A percentile compares a stretch with the other conserved stretches of the same genome.
These are phyloP conservation scores for Andrena minutula DNA, from an alignment of 2,888 invertebrate genomes.

Conservation along the genomic window DNA sequence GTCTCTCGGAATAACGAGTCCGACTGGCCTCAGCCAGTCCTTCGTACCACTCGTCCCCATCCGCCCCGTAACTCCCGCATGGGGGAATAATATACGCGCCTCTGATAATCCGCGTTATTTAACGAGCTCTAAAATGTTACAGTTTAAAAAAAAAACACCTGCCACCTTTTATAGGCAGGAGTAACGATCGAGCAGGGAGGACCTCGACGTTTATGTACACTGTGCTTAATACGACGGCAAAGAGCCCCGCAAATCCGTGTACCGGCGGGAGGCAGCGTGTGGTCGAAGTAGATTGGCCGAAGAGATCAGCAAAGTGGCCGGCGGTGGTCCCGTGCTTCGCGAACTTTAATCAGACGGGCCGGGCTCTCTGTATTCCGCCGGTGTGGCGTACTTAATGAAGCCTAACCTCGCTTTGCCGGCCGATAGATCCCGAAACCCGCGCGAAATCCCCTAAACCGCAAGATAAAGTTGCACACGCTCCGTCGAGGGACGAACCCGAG, in stretches of 20 bases:
- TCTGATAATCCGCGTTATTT: constrained; percentile 31
- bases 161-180: neutral
- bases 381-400: constrained; percentile 70
- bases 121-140: constrained; percentile 10
- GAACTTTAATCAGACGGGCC: constrained; percentile 75
- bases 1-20: constrained; percentile 39
- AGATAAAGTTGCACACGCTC: constrained; percentile 57
- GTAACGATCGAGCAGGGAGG: constrained; percentile 6
- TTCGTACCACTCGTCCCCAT: neutral
- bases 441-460: constrained; percentile 62
- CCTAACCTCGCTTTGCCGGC: constrained; percentile 45
- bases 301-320: constrained; percentile 67
- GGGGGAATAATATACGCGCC: constrained; percentile 5
- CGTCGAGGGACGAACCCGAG: constrained; percentile 17
- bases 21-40: constrained; percentile 30
- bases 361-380: constrained; percentile 58
- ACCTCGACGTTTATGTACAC: constrained; percentile 23
- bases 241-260: constrained; percentile 46
- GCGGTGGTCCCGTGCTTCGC: constrained; percentile 65
- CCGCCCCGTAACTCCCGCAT: constrained; percentile 2
- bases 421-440: constrained; percentile 63
- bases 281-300: constrained; percentile 63
- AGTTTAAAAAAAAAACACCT: constrained; percentile 22
- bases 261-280: constrained; percentile 37
- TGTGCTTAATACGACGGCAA: constrained; percentile 17